A percentile compares a stretch with the other conserved stretches of the same genome.
phyloP scores from a whole-genome alignment of 2,797 vertebrate genomes.

The Dendrocincla fuliginosa region DNA sequence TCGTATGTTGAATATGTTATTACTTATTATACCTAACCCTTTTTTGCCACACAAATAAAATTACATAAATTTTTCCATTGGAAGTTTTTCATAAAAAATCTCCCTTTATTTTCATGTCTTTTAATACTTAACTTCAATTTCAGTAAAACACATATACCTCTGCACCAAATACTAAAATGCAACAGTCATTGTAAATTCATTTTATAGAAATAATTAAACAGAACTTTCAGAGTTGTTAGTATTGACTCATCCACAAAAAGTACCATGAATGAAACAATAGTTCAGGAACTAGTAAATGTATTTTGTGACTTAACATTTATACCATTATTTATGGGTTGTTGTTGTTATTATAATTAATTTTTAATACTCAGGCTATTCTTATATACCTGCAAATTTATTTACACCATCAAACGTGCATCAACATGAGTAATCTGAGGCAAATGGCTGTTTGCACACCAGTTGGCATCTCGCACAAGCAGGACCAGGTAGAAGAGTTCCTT shows the following conservation, averaged over 20 bases:
- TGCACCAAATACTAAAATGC: neutral
- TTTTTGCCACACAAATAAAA: neutral
- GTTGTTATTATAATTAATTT: neutral
- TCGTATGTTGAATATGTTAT: neutral
- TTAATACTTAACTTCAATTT: neutral
- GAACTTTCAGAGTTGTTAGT: neutral
- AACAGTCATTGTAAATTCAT: neutral
- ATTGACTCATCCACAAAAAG: neutral
- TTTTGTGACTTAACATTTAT: neutral
- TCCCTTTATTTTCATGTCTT: neutral
- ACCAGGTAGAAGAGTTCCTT: neutral
- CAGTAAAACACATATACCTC: neutral
- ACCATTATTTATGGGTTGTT: neutral
- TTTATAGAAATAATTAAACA: neutral
- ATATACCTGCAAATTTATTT: neutral
- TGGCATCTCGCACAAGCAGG: neutral
- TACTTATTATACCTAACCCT: neutral
- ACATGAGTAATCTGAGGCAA: neutral
- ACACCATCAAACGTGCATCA: neutral
- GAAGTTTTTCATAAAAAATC: neutral
- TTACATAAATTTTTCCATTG: neutral
- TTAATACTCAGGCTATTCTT: neutral
- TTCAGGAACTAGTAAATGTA: neutral
- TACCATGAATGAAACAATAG: neutral
- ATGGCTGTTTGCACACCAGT: neutral